Evolutionary conservation across 2,113 vertebrate species (phyloP).

Genomic region (Erpornis zantholeuca): DNA sequence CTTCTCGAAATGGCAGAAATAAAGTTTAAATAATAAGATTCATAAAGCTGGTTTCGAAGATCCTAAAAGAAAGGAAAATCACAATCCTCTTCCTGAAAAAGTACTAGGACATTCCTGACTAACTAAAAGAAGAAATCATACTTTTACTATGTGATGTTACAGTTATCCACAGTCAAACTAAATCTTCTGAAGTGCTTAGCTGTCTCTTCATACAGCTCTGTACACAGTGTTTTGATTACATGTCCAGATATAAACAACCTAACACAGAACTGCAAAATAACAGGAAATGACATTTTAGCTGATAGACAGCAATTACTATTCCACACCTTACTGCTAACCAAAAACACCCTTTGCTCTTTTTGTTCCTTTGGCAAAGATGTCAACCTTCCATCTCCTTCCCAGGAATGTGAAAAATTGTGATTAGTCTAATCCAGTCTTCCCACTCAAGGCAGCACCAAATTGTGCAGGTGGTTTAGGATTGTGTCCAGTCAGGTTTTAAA

Average conservation of each 20-base stretch:
- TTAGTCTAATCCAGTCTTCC: background rate
- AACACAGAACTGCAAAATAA: background rate
- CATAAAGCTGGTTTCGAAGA: slow-evolving; percentile 93
- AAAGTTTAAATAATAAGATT: slow-evolving; percentile 97
- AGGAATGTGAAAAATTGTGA: background rate
- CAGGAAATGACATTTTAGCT: background rate
- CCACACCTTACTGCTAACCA: background rate
- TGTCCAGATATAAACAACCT: background rate
- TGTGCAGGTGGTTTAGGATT: background rate
- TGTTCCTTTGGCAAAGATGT: background rate
- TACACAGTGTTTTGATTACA: background rate
- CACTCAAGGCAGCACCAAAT: background rate
- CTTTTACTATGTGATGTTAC: background rate
- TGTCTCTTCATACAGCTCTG: background rate
- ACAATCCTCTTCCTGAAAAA: background rate
- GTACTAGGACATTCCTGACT: background rate
- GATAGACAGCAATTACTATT: background rate
- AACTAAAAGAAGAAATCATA: background rate
- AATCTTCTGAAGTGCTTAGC: background rate
- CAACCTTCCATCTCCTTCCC: background rate
- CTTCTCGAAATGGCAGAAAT: slow-evolving; percentile 98
- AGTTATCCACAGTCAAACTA: background rate
- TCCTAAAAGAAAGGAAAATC: slow-evolving; percentile 76
- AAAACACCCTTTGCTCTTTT: background rate
- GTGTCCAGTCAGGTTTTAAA: background rate